Conservation (phyloP, 2,888 invertebrate species). For the Drosophila picticornis region DNA sequence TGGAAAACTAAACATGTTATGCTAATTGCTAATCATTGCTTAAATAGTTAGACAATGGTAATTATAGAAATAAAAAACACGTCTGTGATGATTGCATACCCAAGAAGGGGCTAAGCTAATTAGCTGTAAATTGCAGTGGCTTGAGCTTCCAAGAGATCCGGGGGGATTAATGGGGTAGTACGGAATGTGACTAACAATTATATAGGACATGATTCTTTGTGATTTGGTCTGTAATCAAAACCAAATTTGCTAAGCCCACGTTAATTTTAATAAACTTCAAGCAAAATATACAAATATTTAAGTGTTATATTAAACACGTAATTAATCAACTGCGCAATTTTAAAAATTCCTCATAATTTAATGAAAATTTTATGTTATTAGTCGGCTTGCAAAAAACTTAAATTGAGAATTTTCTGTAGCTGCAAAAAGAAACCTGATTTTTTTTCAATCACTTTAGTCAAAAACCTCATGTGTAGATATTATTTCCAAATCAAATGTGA, state of each 20-base stretch:
- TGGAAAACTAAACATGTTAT: conserved; percentile 55
- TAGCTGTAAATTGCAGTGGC: conserved; percentile 39
- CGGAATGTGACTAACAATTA: background rate
- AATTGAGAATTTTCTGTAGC: background rate
- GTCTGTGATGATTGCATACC: conserved; percentile 25
- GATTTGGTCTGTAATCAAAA: conserved; percentile 8
- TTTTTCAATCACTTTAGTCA: background rate
- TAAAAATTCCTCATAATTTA: background rate
- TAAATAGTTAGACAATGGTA: conserved; percentile 44
- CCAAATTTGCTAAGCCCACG: background rate
- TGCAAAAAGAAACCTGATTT: background rate
- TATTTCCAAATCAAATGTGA: background rate
- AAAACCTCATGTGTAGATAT: background rate
- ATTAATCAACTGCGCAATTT: background rate
- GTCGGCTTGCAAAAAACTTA: background rate
- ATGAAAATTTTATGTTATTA: background rate
- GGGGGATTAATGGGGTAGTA: background rate
- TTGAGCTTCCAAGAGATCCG: background rate
- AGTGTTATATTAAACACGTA: background rate
- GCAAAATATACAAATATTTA: background rate
- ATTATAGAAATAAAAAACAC: conserved; percentile 43
- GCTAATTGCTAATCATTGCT: conserved; percentile 53
- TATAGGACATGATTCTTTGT: conserved; percentile 1
- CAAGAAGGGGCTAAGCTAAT: conserved; percentile 38
- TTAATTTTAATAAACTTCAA: background rate